Conservation (phyloP, 1,140 invertebrate species). For the Heliconius hewitsoni region DNA sequence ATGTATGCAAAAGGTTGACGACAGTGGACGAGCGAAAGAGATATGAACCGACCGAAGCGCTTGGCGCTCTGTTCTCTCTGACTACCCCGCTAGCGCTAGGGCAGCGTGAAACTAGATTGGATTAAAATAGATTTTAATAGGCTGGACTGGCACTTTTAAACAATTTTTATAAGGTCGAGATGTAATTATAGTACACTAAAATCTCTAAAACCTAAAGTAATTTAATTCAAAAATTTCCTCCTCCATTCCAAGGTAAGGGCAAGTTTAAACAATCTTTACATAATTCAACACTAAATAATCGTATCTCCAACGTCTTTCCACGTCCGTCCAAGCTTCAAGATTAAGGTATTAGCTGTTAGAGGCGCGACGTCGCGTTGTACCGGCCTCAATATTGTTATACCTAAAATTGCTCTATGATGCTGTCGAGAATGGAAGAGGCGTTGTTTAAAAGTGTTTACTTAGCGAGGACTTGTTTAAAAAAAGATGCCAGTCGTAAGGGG, state of each 20-base stretch:
- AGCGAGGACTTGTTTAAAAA: no score
- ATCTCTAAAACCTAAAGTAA: background rate
- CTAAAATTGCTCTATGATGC: constrained; percentile 41
- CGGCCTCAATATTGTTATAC: constrained; percentile 52
- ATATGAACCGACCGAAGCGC: no score
- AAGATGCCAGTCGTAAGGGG: no score
- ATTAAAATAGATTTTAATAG: background rate
- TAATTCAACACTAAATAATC: constrained; percentile 10
- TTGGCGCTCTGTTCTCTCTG: no score
- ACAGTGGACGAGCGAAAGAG: no score
- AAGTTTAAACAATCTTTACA: background rate
- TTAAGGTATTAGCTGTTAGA: constrained; percentile 72
- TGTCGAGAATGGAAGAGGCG: constrained; percentile 17
- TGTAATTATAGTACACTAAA: no score
- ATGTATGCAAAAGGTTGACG: no score
- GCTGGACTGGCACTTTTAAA: background rate
- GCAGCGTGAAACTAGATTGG: no score
- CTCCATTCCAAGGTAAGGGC: background rate
- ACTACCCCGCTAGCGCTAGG: no score
- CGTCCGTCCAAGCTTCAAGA: constrained; percentile 61
- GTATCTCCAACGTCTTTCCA: constrained; percentile 49
- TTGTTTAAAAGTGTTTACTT: no score
- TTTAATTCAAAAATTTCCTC: background rate
- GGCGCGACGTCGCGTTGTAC: constrained; percentile 44
- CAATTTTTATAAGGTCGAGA: no score